These are phyloP conservation scores for Lampris incognitus DNA, from an alignment of 2,113 vertebrate genomes.

Conservation along the genomic window DNA sequence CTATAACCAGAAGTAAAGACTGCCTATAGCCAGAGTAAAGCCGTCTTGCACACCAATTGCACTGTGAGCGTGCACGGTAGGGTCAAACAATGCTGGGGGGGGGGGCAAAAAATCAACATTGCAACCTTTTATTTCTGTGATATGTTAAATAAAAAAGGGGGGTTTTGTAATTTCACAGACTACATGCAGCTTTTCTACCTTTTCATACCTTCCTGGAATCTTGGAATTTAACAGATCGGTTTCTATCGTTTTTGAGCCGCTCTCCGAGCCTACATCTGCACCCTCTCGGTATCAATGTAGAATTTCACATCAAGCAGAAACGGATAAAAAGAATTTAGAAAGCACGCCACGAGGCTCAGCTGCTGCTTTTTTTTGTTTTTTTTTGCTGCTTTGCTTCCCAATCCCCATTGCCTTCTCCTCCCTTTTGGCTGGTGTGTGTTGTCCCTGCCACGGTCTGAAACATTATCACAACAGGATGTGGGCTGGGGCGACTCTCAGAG, in stretches of 20 bases:
- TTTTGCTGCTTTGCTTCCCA: slow-evolving; percentile 19
- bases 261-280: slow-evolving; percentile 1
- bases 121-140: too few species aligned
- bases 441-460: slow-evolving; percentile 74
- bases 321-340: slow-evolving; percentile 17
- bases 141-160: too few species aligned
- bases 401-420: slow-evolving; percentile 39
- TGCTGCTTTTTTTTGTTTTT: too few species aligned
- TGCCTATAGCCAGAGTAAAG: neutral
- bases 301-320: slow-evolving; percentile 1
- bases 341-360: slow-evolving; percentile 8
- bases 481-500: slow-evolving; percentile 70
- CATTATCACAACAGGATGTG: slow-evolving; percentile 78
- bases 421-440: slow-evolving; percentile 53
- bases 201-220: too few species aligned
- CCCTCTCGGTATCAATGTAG: slow-evolving; percentile 11
- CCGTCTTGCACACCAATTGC: neutral
- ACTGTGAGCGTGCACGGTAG: too few species aligned
- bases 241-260: neutral
- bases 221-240: neutral
- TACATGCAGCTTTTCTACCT: too few species aligned
- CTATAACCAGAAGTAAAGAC: neutral
- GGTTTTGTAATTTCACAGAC: too few species aligned
- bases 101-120: too few species aligned
- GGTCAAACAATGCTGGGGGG: too few species aligned